Conservation (phyloP, 2,113 vertebrate species). For the Aythya baeri region DNA sequence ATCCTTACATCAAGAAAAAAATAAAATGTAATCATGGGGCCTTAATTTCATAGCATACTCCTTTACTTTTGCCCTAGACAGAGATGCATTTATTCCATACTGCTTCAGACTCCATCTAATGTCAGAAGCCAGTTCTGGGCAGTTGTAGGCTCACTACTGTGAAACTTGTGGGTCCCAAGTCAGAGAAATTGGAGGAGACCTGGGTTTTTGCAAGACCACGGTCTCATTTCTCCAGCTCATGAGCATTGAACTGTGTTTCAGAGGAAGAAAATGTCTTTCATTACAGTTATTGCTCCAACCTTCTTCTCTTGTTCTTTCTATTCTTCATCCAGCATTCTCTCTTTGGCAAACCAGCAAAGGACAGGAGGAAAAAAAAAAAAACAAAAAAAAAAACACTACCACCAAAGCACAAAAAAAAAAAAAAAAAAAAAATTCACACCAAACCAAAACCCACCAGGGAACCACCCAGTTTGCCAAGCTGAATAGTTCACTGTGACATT, state of each 20-base stretch:
- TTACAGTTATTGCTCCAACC: not conserved
- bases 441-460: not conserved
- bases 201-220: not conserved
- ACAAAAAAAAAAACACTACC: too few species aligned
- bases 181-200: not conserved
- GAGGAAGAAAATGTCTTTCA: not conserved
- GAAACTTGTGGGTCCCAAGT: not conserved
- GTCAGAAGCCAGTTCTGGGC: not conserved
- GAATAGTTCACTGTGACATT: not conserved
- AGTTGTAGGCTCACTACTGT: fast-evolving
- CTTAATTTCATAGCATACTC: not conserved
- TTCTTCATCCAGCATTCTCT: not conserved
- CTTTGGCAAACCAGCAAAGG: not conserved
- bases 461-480: not conserved
- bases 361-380: fast-evolving
- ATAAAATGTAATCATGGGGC: not conserved
- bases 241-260: not conserved
- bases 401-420: too few species aligned
- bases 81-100: not conserved
- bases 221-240: not conserved
- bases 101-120: fast-evolving
- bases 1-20: not conserved
- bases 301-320: not conserved
- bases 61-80: not conserved
- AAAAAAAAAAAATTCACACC: too few species aligned